These are phyloP conservation scores for Sterna hirundo DNA, from an alignment of 2,113 vertebrate species.

Conservation along the genomic window DNA sequence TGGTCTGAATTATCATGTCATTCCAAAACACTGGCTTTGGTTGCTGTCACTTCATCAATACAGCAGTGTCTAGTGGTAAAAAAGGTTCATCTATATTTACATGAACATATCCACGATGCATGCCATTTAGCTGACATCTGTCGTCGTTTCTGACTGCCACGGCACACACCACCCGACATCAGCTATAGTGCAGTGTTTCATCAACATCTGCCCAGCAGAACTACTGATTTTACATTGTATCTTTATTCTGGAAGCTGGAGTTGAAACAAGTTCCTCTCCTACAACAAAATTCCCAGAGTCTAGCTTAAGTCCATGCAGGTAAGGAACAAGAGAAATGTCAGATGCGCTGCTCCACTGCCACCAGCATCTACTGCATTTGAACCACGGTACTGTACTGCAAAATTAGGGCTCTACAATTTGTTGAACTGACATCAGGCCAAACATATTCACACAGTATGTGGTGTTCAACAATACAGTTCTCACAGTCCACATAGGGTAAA, in stretches of 20 bases:
- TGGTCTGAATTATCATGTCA: constrained; percentile 26
- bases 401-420: not conserved
- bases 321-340: not conserved
- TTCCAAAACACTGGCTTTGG: not conserved
- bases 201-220: not conserved
- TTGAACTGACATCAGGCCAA: not conserved
- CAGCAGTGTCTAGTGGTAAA: not conserved
- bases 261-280: not conserved
- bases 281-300: not conserved
- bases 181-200: not conserved
- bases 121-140: not conserved
- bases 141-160: not conserved
- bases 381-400: not conserved
- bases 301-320: not conserved
- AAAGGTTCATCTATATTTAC: not conserved
- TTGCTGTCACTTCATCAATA: not conserved
- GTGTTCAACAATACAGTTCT: not conserved
- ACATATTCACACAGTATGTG: not conserved
- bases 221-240: not conserved
- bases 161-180: accelerated
- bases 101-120: not conserved
- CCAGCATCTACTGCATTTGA: not conserved
- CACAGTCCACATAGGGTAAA: not conserved
- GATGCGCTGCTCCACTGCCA: not conserved
- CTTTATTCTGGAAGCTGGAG: not conserved